Conservation (phyloP, 2,797 vertebrate species). For the Hippoglossus hippoglossus region DNA sequence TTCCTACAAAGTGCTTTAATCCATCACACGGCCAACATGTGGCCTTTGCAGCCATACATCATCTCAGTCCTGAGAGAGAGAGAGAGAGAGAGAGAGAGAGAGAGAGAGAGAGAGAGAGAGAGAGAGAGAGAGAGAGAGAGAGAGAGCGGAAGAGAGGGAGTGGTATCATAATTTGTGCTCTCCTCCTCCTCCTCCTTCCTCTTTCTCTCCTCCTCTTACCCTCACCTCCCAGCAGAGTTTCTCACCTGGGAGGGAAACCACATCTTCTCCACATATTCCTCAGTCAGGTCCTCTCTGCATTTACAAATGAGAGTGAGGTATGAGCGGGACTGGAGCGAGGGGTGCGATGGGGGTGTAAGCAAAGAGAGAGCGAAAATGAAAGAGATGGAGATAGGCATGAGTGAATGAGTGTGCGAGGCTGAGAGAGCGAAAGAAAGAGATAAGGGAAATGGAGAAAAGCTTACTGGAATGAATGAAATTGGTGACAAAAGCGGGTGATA, state of each 20-base stretch:
- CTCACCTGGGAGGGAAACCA: constrained; percentile 73
- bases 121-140: constrained; percentile 46
- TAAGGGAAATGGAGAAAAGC: constrained; percentile 82
- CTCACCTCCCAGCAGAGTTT: constrained; percentile 59
- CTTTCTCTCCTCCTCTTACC: constrained; percentile 37
- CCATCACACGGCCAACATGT: constrained; percentile 99
- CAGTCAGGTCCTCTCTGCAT: constrained; percentile 67
- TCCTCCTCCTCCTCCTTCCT: constrained; percentile 22
- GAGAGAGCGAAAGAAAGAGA: constrained; percentile 76
- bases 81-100: constrained; percentile 39
- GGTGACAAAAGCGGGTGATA: constrained; percentile 75
- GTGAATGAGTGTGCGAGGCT: constrained; percentile 71
- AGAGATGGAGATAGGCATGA: constrained; percentile 78
- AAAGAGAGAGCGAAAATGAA: constrained; percentile 75
- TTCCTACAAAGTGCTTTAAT: constrained; percentile 99
- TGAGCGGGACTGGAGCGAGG: constrained; percentile 49
- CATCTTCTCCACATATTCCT: constrained; percentile 64
- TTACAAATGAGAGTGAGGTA: constrained; percentile 77
- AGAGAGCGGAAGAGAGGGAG: constrained; percentile 42
- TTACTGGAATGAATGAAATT: constrained; percentile 78
- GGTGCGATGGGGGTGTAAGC: constrained; percentile 41
- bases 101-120: constrained; percentile 74
- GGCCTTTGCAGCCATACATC: constrained; percentile 98
- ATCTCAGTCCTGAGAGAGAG: constrained; percentile 91
- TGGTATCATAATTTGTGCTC: constrained; percentile 86